Evolutionary conservation across 2,888 invertebrate species (phyloP), one percentile per base, ranked within the genome.

Genomic region (Aphidoletes aphidimyza): DNA sequence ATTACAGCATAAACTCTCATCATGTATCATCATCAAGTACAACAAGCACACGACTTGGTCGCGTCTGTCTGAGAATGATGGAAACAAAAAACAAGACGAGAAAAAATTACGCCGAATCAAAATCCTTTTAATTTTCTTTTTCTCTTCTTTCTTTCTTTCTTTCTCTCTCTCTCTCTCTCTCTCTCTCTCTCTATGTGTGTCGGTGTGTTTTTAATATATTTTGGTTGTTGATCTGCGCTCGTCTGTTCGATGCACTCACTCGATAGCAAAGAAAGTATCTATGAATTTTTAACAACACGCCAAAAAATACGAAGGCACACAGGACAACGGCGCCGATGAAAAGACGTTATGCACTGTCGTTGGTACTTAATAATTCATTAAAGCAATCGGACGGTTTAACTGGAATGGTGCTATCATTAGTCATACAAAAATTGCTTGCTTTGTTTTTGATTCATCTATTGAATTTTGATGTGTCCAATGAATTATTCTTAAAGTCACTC

Each of bases 381-480:
- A 69, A 69, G 69, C 69, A 69, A 69, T 69, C 69, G 69, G 69
- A 30, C 17, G 69, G 30, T 69, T 69, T 69, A 69, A 69, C 69
- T 69, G 69, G n/a, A 69, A 69, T 69, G 69, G 34, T 30, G 69
- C 69, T 30, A 69, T 69, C 69, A 69, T 69, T 69, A 69, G 69
- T 69, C 69, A 69, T 69, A 69, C 69, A 26, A n/a, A 69, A 69
- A 69, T 0, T 30, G 26, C 34, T 69, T 69, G 69, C 69, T 69
- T 69, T 69, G 69, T 69, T 69, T 69, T 69, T 69, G 34, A 69
- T 69, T 69, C 69, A 30, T 69, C 69, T 69, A 69, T 69, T 69
- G 69, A 69, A 69, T 69, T 69, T 69, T 69, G 34, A 69, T 69
- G n/a, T n/a, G 69, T 69, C 69, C 69, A 69, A 69, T 69, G 69